phyloP scores from a whole-genome alignment of 2,113 vertebrate genomes.

The Takifugu flavidus region DNA sequence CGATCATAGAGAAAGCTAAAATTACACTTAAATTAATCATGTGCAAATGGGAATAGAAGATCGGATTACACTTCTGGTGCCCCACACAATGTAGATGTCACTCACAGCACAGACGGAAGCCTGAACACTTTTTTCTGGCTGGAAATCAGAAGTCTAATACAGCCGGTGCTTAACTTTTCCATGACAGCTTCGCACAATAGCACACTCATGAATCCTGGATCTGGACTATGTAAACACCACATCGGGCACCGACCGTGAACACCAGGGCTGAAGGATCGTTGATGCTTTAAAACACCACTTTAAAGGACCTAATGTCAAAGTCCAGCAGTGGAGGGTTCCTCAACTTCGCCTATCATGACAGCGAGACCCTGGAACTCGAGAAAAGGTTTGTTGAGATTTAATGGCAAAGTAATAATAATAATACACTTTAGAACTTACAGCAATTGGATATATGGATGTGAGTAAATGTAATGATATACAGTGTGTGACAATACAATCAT shows the following conservation, averaged over 20 bases:
- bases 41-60: constrained; percentile 26
- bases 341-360: constrained; percentile 74
- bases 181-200: not conserved
- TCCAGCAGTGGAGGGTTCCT: constrained; percentile 63
- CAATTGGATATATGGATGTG: not conserved
- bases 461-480: not conserved
- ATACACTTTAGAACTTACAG: not conserved
- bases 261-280: constrained; percentile 4
- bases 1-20: constrained; percentile 41
- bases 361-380: constrained; percentile 76
- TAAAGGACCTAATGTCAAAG: constrained; percentile 69
- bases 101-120: constrained; percentile 9
- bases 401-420: no score
- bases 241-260: not conserved
- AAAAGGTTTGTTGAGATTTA: constrained; percentile 72
- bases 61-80: constrained; percentile 44
- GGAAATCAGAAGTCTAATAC: not conserved
- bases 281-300: constrained; percentile 2
- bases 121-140: constrained; percentile 6
- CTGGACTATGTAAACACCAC: not conserved
- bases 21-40: constrained; percentile 63
- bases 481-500: not conserved
- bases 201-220: constrained; percentile 2
- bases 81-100: constrained; percentile 29
- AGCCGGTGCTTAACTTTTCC: not conserved